phyloP scores from a whole-genome alignment of 2,888 invertebrate species.

The Drosophila greeni region DNA sequence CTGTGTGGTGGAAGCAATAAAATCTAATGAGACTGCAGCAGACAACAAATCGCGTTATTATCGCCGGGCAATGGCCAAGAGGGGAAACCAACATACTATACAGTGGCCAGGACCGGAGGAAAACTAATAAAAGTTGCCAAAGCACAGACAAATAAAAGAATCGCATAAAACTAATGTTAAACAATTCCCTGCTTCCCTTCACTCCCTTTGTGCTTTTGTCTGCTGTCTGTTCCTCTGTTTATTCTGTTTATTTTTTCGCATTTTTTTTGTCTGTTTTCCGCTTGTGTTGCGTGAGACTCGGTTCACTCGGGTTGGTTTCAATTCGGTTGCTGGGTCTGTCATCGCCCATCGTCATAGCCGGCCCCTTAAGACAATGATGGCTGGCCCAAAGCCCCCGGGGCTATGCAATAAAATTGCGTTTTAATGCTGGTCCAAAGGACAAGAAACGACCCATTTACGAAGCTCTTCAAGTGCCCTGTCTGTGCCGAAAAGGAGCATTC shows the following conservation, averaged over 20 bases:
- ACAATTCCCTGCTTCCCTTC: constrained; percentile 39
- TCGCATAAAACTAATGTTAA: constrained; percentile 66
- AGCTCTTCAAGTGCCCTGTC: constrained; percentile 26
- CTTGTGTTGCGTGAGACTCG: constrained; percentile 18
- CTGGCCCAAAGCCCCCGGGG: constrained; percentile 50
- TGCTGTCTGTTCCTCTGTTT: constrained; percentile 18
- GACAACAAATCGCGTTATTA: constrained; percentile 65
- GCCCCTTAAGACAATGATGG: constrained; percentile 63
- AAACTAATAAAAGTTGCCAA: constrained; percentile 58
- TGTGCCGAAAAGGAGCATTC: background rate
- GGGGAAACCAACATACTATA: constrained; percentile 15
- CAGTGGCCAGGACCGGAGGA: constrained; percentile 11
- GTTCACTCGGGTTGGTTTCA: constrained; percentile 18
- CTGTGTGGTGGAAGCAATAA: constrained; percentile 44
- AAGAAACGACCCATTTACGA: constrained; percentile 39
- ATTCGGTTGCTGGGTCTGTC: constrained; percentile 41
- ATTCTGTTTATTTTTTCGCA: background rate
- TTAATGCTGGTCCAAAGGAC: constrained; percentile 61
- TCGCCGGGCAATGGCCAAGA: constrained; percentile 55
- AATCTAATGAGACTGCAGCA: constrained; percentile 66
- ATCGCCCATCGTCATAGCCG: constrained; percentile 48
- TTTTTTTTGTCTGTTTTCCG: constrained; percentile 28
- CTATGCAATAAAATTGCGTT: constrained; percentile 70
- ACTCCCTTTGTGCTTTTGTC: constrained; percentile 31
- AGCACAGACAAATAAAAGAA: constrained; percentile 46